phyloP scores from a whole-genome alignment of 1,140 invertebrate species.

The Apocrypta bakeri region DNA sequence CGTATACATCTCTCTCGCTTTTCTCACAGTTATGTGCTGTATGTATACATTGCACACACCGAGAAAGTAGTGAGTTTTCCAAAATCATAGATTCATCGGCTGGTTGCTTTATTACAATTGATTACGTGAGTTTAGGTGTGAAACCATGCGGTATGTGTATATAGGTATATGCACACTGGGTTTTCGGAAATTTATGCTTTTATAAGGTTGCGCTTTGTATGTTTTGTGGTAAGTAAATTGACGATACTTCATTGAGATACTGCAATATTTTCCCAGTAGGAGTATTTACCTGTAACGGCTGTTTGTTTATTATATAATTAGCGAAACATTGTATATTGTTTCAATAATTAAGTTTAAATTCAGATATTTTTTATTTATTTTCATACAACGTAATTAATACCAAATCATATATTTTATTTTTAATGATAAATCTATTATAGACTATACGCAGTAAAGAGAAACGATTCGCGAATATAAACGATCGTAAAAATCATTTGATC shows the following conservation, averaged over 20 bases:
- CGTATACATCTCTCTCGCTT: not conserved
- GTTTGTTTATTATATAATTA: not conserved
- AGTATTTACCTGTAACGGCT: not conserved
- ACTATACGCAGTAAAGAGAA: too few relatives aligned
- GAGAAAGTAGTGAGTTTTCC: not conserved
- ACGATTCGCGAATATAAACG: too few relatives aligned
- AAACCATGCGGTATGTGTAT: not conserved
- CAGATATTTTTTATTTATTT: too few relatives aligned
- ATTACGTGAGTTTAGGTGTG: conserved; percentile 20
- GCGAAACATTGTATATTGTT: too few relatives aligned
- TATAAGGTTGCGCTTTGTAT: not conserved
- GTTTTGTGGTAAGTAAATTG: not conserved
- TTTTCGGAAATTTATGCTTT: not conserved
- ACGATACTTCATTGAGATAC: not conserved
- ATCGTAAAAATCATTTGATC: too few relatives aligned
- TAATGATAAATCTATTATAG: too few relatives aligned
- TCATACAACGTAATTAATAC: too few relatives aligned
- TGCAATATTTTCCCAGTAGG: not conserved
- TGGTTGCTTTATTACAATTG: conserved; percentile 3
- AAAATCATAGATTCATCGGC: not conserved
- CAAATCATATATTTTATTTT: too few relatives aligned
- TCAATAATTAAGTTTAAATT: too few relatives aligned
- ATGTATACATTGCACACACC: too few relatives aligned
- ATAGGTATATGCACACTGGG: too few relatives aligned
- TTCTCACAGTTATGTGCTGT: not conserved